Base-by-base conservation (phyloP, 2,113 vertebrate genomes). In the Thamnaconus septentrionalis region DNA sequence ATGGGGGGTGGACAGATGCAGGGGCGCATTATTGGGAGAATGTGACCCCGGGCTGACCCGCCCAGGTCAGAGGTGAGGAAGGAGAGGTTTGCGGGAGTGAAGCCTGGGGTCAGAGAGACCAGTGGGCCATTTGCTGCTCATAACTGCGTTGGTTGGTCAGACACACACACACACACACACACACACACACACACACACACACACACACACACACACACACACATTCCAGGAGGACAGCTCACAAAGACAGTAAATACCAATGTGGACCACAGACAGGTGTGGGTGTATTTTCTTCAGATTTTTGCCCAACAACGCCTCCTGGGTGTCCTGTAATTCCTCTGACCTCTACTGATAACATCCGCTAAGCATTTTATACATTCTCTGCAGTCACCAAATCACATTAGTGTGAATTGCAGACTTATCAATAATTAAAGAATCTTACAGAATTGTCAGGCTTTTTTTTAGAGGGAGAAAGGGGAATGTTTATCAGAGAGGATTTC, bases 31-130 rank as follows among this genome's bases (percentile, higher is more conserved):
- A 70, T 56, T 75, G 59, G 77, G 68, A 79, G 70, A 78, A 75
- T 75, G 66, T 71, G 80, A 81, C 73, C 71, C 54, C 41, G 31
- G 9, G 12, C 59, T 66, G 61, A 70, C 61, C 73, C n/a, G 3
- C 39, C 3, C 3, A 62, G 64, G 69, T 57, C 66, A 69, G 18
- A 63, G 54, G 47, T 62, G 61, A 65, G n/a, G 50, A 52, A n/a
- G 10, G n/a, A 52, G 50, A 52, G 7, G 6, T 12, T n/a, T 12
- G 43, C 43, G 11, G 11, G 7, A 5, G 3, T 39, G 50, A 40
- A 4, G 45, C 43, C 8, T 7, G 53, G 47, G 59, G 54, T 75
- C 50, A 61, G 48, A 66, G 18, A 31, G 48, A 63, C 11, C 3
- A 59, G 31, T 12, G 8, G 53, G 45, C 31, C 12, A 56, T 54